A percentile compares a stretch with the other conserved stretches of the same genome.
Evolutionary conservation across 2,888 invertebrate species (phyloP).

Genomic region (Trimorus sp.): DNA sequence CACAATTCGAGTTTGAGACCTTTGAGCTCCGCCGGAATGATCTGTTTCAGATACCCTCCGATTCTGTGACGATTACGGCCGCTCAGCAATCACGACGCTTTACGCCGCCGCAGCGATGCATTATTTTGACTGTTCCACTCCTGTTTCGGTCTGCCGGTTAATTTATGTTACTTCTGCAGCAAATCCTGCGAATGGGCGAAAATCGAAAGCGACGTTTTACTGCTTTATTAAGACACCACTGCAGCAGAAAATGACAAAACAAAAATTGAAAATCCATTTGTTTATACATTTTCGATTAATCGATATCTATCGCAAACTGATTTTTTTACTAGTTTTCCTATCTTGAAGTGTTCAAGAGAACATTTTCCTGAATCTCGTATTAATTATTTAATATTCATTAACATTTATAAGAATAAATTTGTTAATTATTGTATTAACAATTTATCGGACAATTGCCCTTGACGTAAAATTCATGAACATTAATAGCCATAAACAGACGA

Average conservation of each 20-base stretch:
- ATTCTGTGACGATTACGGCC: slow-evolving; percentile 34
- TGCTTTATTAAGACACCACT: no score
- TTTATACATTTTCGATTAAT: no score
- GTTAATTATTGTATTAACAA: no score
- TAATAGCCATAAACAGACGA: no score
- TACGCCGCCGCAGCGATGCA: slow-evolving; percentile 19
- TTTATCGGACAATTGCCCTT: no score
- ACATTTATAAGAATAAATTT: no score
- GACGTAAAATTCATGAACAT: no score
- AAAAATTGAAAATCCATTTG: not conserved
- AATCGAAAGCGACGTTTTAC: not conserved
- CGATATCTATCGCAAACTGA: no score
- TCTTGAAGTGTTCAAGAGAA: no score
- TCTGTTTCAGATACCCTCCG: slow-evolving; percentile 28
- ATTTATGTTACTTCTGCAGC: slow-evolving; percentile 9
- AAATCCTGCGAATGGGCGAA: not conserved
- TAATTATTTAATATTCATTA: no score
- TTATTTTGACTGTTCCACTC: slow-evolving; percentile 26
- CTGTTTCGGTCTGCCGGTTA: slow-evolving; percentile 17
- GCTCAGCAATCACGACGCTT: slow-evolving; percentile 27
- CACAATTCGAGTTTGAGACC: slow-evolving; percentile 19
- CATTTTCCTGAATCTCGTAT: no score
- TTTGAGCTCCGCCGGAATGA: slow-evolving; percentile 34
- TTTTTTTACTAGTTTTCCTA: no score
- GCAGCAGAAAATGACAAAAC: not conserved